Base-by-base conservation (phyloP, 2,797 vertebrate genomes). In the Echeneis naucrates region DNA sequence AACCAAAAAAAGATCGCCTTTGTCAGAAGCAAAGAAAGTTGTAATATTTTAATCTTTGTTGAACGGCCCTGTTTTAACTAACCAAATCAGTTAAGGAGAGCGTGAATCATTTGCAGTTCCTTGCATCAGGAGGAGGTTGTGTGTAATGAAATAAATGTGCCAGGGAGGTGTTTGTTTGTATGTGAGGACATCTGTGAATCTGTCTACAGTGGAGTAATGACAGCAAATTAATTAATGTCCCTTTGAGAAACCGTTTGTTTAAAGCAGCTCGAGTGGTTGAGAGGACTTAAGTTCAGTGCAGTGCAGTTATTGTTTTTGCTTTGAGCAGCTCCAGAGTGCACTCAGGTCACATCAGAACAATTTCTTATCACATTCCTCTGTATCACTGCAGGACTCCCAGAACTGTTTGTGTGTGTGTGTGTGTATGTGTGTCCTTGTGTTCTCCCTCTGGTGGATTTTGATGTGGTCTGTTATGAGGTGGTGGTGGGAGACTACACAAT, bases 41-140 rank as follows among this genome's bases (percentile, higher is more conserved):
- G 42, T 47, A 35, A 63, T 72, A 38, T 75, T 65, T 72, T 27
- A 44, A 58, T 80, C 1, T 37, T n/a, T 68, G 74, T 77, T 66
- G 24, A 70, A 35, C 1, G 8, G 44, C 30, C 33, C 9, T 68
- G 51, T 68, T 13, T 13, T 33, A 54, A 35, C 26, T 59, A 63
- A 54, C 57, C n/a, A n/a, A 2, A 56, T 56, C 1, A 0, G 42
- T 19, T 19, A 14, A 62, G 19, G 48, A 70, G 17, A 47, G 13
- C 55, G 44, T 59, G 40, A 74, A 58, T 78, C 12, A 58, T 81
- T 60, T 59, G 64, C 40, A 51, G 35, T 60, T 27, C 55, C 35
- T 74, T 54, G 40, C 32, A 47, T 21, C 38, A 6, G 1, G 1
- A n/a, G n/a, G 64, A 63, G 16, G 48, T 56, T 61, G 42, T 64